A percentile compares a stretch with the other conserved stretches of the same genome.
Evolutionary conservation across 2,888 invertebrate genomes (phyloP).

Genomic region (Pasiphila rectangulata): DNA sequence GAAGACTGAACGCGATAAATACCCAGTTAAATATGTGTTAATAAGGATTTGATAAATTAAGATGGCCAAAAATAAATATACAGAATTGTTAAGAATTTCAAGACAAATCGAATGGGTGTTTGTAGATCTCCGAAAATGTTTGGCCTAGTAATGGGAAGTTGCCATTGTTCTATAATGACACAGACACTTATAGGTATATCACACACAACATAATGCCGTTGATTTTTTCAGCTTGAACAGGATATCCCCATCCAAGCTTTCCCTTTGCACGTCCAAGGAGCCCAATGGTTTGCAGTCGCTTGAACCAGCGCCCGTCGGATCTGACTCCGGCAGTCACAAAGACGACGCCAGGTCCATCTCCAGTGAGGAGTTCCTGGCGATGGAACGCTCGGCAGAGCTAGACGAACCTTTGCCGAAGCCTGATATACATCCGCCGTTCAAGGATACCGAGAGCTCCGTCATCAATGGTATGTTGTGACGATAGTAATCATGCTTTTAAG

Average conservation of each 20-base stretch:
- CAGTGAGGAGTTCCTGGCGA: slow-evolving; percentile 73
- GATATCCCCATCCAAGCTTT: slow-evolving; percentile 72
- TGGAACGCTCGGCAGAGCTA: slow-evolving; percentile 71
- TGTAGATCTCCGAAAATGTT: too few species aligned
- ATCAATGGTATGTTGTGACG: slow-evolving; percentile 47
- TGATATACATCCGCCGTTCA: slow-evolving; percentile 44
- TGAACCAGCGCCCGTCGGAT: slow-evolving; percentile 58
- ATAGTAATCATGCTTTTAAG: background rate
- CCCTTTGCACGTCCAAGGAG: slow-evolving; percentile 66
- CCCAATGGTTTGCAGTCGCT: slow-evolving; percentile 53
- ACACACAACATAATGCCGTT: background rate
- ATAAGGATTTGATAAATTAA: too few species aligned
- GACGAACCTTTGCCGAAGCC: slow-evolving; percentile 51
- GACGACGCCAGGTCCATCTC: slow-evolving; percentile 65
- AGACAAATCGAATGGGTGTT: too few species aligned
- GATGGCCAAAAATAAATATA: too few species aligned
- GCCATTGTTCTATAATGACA: too few species aligned
- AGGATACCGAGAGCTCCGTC: slow-evolving; percentile 49
- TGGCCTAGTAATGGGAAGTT: too few species aligned
- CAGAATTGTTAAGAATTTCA: too few species aligned
- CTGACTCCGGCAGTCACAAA: slow-evolving; percentile 65
- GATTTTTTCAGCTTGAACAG: slow-evolving; percentile 60
- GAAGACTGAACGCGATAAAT: too few species aligned
- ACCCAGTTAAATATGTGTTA: too few species aligned
- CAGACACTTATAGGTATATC: too few species aligned